These are phyloP conservation scores for Cyprinodon brontotheroides DNA, from an alignment of 2,113 vertebrate species.

Conservation along the genomic window DNA sequence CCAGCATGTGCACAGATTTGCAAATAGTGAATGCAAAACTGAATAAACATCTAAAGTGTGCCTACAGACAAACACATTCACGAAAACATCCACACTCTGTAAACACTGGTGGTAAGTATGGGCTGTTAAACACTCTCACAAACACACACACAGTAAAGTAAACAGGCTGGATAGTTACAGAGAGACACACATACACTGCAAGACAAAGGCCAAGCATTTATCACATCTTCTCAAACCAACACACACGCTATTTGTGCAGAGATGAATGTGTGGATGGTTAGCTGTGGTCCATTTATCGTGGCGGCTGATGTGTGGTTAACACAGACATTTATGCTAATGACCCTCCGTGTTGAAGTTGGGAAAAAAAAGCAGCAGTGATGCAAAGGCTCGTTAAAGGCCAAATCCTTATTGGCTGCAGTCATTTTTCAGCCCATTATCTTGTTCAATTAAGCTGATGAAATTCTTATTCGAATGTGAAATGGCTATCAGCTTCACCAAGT, in stretches of 20 bases:
- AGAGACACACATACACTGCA: conserved; percentile 30
- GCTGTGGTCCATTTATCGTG: conserved; percentile 67
- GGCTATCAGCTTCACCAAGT: conserved; percentile 21
- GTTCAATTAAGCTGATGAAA: conserved; percentile 60
- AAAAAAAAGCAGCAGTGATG: conserved; percentile 45
- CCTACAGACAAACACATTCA: conserved; percentile 31
- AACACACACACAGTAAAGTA: conserved; percentile 5
- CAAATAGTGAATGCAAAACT: conserved; percentile 44
- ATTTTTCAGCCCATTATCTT: conserved; percentile 63
- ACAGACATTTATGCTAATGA: conserved; percentile 75
- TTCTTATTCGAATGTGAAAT: conserved; percentile 48
- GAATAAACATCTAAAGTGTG: conserved; percentile 47
- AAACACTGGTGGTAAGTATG: conserved; percentile 53
- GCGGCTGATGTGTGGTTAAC: conserved; percentile 73
- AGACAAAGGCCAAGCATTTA: conserved; percentile 53
- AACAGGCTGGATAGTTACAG: conserved; percentile 27
- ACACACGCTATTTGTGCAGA: conserved; percentile 36
- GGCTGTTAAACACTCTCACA: conserved; percentile 26
- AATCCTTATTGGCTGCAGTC: conserved; percentile 42
- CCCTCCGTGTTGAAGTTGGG: conserved; percentile 14
- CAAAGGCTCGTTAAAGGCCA: conserved; percentile 69
- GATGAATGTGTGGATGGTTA: conserved; percentile 55
- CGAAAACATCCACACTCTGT: conserved; percentile 21
- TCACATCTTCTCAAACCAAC: conserved; percentile 22
- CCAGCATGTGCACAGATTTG: conserved; percentile 15